A percentile compares a stretch with the other conserved stretches of the same genome.
Evolutionary conservation across 1,140 invertebrate genomes (phyloP).

Genomic region (Leptinotarsa undecemlineata): DNA sequence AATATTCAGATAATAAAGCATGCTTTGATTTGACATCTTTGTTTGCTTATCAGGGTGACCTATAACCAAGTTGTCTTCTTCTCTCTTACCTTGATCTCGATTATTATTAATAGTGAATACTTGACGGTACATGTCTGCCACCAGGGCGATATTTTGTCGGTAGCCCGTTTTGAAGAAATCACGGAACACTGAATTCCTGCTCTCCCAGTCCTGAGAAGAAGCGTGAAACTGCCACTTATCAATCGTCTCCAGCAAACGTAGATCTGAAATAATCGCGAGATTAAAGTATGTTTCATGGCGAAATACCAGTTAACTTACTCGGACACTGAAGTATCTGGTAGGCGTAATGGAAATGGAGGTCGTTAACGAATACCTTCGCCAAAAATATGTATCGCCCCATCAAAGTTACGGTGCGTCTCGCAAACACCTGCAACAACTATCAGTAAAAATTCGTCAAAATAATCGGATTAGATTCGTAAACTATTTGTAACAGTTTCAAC

Average conservation of each 20-base stretch:
- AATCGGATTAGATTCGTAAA: too few species aligned
- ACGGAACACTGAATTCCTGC: background rate
- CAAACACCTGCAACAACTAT: constrained; percentile 13
- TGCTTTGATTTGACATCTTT: too few species aligned
- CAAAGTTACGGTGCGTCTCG: constrained; percentile 9
- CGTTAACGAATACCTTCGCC: constrained; percentile 28
- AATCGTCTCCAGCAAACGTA: background rate
- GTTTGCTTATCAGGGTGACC: too few species aligned
- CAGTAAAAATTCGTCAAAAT: background rate
- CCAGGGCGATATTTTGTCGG: background rate
- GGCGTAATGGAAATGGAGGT: constrained; percentile 22
- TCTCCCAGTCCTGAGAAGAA: background rate
- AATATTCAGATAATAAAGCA: too few species aligned
- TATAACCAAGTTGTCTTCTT: too few species aligned
- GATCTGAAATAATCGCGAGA: background rate
- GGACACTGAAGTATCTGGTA: constrained; percentile 35
- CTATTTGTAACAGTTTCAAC: too few species aligned
- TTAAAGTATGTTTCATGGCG: background rate
- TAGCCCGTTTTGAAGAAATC: background rate
- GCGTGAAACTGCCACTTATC: constrained; percentile 3
- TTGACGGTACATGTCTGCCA: background rate
- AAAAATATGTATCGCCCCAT: constrained; percentile 38
- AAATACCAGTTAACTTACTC: constrained; percentile 24
- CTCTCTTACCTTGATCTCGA: background rate
- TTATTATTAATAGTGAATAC: background rate